Percentiles rank a stretch among this genome's conserved stretches.
phyloP scores from a whole-genome alignment of 1,140 invertebrate genomes.

The Aphis craccivora region DNA sequence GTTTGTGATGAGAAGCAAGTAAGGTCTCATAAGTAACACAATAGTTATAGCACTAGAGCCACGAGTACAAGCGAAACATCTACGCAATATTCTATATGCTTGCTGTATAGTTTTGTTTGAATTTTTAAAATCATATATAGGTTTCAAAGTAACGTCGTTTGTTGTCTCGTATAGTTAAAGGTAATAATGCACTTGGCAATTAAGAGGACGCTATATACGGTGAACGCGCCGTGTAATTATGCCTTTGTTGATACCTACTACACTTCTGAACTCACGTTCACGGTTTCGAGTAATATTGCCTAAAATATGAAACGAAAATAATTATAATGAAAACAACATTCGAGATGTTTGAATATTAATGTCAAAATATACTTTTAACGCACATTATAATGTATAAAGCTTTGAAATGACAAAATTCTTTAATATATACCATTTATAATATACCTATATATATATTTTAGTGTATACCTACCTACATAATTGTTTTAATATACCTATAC shows the following conservation, averaged over 20 bases:
- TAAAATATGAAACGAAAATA: neutral
- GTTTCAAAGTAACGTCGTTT: neutral
- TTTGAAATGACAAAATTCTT: neutral
- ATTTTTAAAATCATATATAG: neutral
- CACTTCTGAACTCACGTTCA: neutral
- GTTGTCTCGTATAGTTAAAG: neutral
- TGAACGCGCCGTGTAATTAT: neutral
- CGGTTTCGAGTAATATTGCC: neutral
- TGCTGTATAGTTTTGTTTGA: neutral
- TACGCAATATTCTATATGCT: neutral
- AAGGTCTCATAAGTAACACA: neutral
- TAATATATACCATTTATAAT: neutral
- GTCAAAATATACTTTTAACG: constrained; percentile 11
- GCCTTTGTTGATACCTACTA: neutral
- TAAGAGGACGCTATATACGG: neutral
- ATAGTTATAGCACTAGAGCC: too few species aligned
- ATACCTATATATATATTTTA: too few species aligned
- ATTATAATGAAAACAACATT: neutral
- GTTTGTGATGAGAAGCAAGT: neutral
- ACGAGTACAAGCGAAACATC: neutral
- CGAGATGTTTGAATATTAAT: neutral
- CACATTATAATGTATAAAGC: neutral
- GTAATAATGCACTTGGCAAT: neutral
- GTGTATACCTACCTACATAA: neutral
- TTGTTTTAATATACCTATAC: neutral